phyloP scores from a whole-genome alignment of 2,797 vertebrate species.

The Tachyglossus aculeatus region DNA sequence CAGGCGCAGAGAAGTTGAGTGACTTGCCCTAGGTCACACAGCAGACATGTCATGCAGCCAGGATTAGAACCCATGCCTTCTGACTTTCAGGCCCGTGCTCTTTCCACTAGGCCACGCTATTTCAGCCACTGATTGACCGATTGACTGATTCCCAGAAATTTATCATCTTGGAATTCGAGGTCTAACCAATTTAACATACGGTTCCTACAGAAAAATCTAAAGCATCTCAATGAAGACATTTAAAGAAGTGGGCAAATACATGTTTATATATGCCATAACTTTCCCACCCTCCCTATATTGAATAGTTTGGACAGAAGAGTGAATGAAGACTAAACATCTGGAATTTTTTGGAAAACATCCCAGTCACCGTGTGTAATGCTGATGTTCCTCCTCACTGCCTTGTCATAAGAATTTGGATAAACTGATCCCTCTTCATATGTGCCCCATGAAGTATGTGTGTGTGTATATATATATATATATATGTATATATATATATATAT shows the following conservation, averaged over 20 bases:
- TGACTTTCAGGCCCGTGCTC: too few species aligned
- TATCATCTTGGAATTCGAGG: neutral
- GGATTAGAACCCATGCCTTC: too few species aligned
- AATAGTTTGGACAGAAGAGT: conserved; percentile 40
- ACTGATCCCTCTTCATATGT: neutral
- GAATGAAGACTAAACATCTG: conserved; percentile 44
- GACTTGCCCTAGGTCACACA: too few species aligned
- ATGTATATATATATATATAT: too few species aligned
- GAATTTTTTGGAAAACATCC: conserved; percentile 36
- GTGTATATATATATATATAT: too few species aligned
- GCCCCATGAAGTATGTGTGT: too few species aligned
- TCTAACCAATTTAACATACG: neutral
- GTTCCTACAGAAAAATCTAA: neutral
- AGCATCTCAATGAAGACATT: neutral
- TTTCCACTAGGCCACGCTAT: too few species aligned
- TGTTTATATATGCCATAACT: neutral
- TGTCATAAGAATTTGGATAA: conserved; percentile 32
- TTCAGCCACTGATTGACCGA: too few species aligned
- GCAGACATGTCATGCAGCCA: too few species aligned
- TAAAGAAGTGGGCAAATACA: neutral
- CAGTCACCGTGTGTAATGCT: conserved; percentile 9
- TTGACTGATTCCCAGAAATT: neutral
- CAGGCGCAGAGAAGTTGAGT: too few species aligned
- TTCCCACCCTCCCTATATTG: conserved; percentile 4
- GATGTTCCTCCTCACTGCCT: conserved; percentile 13